Conservation (phyloP, 1,140 invertebrate species). For the Drosophila setifemur region DNA sequence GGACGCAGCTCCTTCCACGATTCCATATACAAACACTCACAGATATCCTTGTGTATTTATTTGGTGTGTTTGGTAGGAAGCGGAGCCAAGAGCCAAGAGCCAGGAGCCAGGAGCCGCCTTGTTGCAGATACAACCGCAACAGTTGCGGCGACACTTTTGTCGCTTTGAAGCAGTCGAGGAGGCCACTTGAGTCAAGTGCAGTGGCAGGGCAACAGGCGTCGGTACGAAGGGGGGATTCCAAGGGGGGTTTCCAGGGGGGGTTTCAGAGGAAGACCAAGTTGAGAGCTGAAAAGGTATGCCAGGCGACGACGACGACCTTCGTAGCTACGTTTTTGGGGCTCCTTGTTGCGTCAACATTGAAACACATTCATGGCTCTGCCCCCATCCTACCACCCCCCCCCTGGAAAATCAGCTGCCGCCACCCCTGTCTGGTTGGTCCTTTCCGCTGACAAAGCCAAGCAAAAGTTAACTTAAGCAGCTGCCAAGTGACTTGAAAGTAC, state of each 20-base stretch:
- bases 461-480: constrained; percentile 80
- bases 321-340: not conserved
- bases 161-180: constrained; percentile 67
- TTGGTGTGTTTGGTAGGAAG: too few species aligned
- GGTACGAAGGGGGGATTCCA: not conserved
- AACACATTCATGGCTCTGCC: constrained; percentile 27
- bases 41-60: not conserved
- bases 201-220: constrained; percentile 31
- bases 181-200: constrained; percentile 74
- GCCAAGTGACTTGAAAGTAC: constrained; percentile 80
- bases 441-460: constrained; percentile 55
- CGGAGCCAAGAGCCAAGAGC: too few species aligned
- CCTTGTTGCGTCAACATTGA: constrained; percentile 55
- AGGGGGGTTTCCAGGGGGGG: not conserved
- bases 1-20: too few species aligned
- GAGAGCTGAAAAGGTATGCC: constrained; percentile 37
- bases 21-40: too few species aligned
- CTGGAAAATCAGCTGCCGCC: not conserved
- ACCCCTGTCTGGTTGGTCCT: constrained; percentile 20
- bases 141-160: constrained; percentile 73
- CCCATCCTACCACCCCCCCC: not conserved
- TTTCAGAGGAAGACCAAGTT: not conserved
- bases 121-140: constrained; percentile 63
- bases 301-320: constrained; percentile 23
- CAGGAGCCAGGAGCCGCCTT: constrained; percentile 28